These are phyloP conservation scores for Nymphalis polychloros DNA, from an alignment of 2,888 invertebrate genomes.

Conservation along the genomic window DNA sequence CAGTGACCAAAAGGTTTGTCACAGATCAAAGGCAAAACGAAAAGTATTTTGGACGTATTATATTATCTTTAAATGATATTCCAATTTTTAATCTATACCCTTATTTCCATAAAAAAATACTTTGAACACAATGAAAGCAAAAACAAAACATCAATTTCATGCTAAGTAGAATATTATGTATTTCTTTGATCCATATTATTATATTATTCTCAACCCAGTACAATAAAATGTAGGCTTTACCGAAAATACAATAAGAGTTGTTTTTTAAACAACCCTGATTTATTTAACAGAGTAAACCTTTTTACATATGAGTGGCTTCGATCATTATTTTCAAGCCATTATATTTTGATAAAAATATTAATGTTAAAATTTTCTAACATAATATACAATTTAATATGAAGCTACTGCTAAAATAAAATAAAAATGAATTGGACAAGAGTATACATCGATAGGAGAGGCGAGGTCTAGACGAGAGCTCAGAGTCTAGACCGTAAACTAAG, in stretches of 20 bases:
- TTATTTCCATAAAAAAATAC: background rate
- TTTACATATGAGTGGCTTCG: conserved; percentile 38
- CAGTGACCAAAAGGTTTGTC: too few species aligned
- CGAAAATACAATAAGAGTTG: background rate
- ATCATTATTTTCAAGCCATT: conserved; percentile 33
- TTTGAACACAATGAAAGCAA: background rate
- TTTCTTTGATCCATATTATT: background rate
- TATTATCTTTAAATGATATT: background rate
- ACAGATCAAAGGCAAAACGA: too few species aligned
- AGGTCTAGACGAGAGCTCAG: too few species aligned
- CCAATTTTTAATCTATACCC: background rate
- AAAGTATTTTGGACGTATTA: background rate
- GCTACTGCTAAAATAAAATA: too few species aligned
- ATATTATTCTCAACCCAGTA: background rate
- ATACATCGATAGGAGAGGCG: too few species aligned
- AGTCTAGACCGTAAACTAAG: too few species aligned
- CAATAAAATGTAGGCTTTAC: background rate
- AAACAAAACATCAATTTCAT: conserved; percentile 1
- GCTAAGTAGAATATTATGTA: background rate
- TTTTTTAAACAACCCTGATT: conserved; percentile 13
- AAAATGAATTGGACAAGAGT: too few species aligned
- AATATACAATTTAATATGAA: background rate
- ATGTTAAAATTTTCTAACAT: conserved; percentile 32
- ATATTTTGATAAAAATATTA: conserved; percentile 31
- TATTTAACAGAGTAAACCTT: conserved; percentile 34